Conservation (phyloP, 2,797 vertebrate species). For the Cryptoprocta ferox region DNA sequence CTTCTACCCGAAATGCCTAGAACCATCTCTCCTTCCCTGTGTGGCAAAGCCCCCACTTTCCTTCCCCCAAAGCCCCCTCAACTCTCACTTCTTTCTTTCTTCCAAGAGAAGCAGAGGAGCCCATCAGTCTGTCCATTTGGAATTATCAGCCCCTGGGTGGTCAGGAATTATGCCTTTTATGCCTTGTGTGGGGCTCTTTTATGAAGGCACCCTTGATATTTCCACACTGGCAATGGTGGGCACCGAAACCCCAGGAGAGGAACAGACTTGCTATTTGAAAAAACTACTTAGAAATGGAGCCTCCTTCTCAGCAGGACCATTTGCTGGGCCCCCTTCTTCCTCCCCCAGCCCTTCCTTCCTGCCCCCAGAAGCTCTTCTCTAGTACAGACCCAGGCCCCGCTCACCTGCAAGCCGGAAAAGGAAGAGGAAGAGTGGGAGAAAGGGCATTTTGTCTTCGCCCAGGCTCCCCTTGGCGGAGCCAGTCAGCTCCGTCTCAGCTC, state of each 20-base stretch:
- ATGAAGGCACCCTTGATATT: no score
- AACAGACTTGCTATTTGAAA: not conserved
- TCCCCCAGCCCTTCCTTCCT: not conserved
- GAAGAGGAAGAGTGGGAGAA: not conserved
- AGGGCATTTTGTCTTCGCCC: not conserved
- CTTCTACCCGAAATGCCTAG: not conserved
- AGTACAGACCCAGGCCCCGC: not conserved
- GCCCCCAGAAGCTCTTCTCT: not conserved
- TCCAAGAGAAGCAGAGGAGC: no score
- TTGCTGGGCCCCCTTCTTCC: not conserved
- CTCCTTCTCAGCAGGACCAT: not conserved
- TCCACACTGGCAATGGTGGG: no score
- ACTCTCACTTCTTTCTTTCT: not conserved
- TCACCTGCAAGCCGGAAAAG: conserved; percentile 59
- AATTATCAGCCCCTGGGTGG: accelerated
- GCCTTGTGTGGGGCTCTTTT: not conserved
- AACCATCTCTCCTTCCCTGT: not conserved
- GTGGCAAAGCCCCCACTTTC: not conserved
- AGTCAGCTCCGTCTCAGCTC: accelerated
- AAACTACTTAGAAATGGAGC: not conserved
- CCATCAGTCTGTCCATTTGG: not conserved
- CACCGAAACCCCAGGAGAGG: not conserved
- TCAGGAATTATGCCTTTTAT: not conserved
- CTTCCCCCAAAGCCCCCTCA: not conserved
- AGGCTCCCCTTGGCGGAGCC: accelerated